Evolutionary conservation across 2,113 vertebrate genomes (phyloP).

Genomic region (Gnathonemus echidnorhynchus): DNA sequence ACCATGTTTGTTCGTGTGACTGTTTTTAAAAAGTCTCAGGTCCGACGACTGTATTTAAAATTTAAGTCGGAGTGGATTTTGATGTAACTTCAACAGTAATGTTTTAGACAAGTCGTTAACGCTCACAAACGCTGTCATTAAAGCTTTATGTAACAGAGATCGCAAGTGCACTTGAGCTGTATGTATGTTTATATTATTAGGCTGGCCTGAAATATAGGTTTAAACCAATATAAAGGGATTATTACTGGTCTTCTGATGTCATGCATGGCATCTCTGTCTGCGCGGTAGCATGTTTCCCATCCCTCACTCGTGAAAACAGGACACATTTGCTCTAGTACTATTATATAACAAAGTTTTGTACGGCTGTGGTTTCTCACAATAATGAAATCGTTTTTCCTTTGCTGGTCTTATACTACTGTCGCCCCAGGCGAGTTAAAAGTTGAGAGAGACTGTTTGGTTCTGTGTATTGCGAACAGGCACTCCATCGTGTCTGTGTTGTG

Average conservation of each 20-base stretch:
- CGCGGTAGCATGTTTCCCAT: not conserved
- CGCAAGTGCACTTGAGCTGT: not conserved
- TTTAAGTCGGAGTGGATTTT: not conserved
- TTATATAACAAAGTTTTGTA: conserved; percentile 44
- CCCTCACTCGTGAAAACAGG: not conserved
- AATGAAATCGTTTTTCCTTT: conserved; percentile 27
- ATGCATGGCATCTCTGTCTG: not conserved
- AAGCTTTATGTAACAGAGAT: not conserved
- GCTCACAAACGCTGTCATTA: not conserved
- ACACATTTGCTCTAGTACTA: conserved; percentile 13
- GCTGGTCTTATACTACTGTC: conserved; percentile 6
- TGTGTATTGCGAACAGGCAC: not conserved
- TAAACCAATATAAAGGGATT: not conserved
- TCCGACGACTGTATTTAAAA: not conserved
- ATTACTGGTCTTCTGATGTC: not conserved
- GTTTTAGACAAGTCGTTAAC: not conserved
- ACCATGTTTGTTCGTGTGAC: not conserved
- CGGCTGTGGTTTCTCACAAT: conserved; percentile 17
- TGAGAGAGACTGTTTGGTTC: not conserved
- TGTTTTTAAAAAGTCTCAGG: not conserved
- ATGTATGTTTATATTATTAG: not conserved
- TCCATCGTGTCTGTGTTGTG: not conserved
- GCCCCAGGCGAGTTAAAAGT: not conserved
- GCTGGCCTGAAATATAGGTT: not conserved
- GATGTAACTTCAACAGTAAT: not conserved